These are phyloP conservation scores for Spheniscus mendiculus DNA, from an alignment of 2,113 vertebrate species.

Conservation along the genomic window DNA sequence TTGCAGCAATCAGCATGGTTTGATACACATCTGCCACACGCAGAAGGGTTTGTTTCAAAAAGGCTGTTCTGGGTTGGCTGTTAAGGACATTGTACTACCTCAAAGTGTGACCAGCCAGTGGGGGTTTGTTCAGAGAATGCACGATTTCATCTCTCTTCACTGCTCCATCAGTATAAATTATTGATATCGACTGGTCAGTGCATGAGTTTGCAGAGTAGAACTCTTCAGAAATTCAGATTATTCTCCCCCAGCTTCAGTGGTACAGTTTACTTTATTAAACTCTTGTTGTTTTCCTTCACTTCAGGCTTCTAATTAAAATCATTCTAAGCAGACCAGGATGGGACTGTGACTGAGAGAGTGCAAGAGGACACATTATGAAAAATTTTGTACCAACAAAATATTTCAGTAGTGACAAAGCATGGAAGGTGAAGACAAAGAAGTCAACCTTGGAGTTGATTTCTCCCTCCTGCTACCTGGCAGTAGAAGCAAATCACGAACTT, in stretches of 20 bases:
- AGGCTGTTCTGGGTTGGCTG: accelerated
- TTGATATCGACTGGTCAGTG: not conserved
- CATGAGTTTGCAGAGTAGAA: not conserved
- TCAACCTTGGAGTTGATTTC: not conserved
- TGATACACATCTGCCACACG: not conserved
- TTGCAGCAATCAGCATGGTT: not conserved
- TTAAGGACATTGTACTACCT: not conserved
- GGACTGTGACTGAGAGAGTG: not conserved
- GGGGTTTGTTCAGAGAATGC: not conserved
- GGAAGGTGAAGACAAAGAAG: not conserved
- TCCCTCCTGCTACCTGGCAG: not conserved
- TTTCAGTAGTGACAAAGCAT: not conserved
- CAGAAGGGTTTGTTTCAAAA: not conserved
- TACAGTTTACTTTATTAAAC: not conserved
- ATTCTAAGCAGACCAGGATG: not conserved
- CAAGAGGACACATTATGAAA: not conserved
- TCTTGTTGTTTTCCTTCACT: not conserved
- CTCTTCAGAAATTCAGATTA: not conserved
- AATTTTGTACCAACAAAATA: not conserved
- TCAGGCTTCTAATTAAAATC: not conserved
- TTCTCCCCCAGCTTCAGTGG: not conserved
- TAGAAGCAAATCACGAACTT: not conserved
- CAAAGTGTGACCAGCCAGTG: not conserved
- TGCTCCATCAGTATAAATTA: not conserved
- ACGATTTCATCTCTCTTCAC: not conserved